phyloP scores from a whole-genome alignment of 1,140 invertebrate genomes.

The Drusus annulatus region DNA sequence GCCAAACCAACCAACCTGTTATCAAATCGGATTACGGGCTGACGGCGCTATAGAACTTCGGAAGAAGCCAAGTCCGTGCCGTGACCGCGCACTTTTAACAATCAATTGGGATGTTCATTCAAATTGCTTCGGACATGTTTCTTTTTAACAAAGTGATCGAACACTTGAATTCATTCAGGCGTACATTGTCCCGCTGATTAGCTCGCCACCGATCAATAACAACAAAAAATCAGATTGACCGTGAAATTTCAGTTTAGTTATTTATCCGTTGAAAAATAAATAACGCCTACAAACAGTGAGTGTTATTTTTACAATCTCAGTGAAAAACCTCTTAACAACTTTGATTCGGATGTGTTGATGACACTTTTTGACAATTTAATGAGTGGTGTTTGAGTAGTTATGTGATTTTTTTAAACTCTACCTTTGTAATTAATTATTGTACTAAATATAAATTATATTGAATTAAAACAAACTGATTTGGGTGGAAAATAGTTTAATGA shows the following conservation, averaged over 20 bases:
- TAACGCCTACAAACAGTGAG: neutral
- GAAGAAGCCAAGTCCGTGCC: constrained; percentile 18
- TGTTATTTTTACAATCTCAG: neutral
- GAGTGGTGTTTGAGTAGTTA: neutral
- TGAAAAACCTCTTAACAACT: neutral
- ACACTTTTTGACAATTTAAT: neutral
- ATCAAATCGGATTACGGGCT: constrained; percentile 72
- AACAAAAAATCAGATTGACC: neutral
- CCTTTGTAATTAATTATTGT: no score
- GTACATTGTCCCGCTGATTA: neutral
- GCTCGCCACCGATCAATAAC: neutral
- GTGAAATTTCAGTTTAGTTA: constrained; percentile 13
- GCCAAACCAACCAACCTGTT: constrained; percentile 64
- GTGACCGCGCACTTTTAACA: constrained; percentile 32
- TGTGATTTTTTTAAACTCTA: neutral
- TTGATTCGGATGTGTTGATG: neutral
- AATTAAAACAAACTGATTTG: constrained; percentile 21
- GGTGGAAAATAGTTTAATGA: constrained; percentile 53
- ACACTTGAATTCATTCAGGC: constrained; percentile 17
- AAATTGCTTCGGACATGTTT: constrained; percentile 28
- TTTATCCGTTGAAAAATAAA: constrained; percentile 22
- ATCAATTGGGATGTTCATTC: constrained; percentile 42
- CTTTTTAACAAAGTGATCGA: constrained; percentile 38
- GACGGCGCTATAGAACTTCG: constrained; percentile 67
- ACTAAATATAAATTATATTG: neutral